These are phyloP conservation scores for Trachurus trachurus DNA, from an alignment of 2,797 vertebrate genomes.

Conservation along the genomic window DNA sequence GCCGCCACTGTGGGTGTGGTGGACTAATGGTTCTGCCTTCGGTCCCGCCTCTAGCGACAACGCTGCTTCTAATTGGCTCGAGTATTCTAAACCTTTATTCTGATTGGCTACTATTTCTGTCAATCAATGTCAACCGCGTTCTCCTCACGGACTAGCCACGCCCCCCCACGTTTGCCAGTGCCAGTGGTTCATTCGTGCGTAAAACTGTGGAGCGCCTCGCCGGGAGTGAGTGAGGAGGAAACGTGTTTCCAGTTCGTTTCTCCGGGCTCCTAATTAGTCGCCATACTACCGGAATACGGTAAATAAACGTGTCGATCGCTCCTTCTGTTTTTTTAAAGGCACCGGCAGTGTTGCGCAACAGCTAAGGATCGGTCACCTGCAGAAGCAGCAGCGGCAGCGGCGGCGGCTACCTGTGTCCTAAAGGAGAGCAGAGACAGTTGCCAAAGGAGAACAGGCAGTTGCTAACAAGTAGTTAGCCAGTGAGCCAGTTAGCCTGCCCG, in stretches of 20 bases:
- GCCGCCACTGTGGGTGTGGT: slow-evolving; percentile 61
- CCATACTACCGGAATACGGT: slow-evolving; percentile 8
- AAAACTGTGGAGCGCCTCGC: slow-evolving; percentile 39
- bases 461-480: slow-evolving; percentile 68
- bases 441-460: slow-evolving; percentile 42
- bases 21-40: slow-evolving; percentile 27
- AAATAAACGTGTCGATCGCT: neutral
- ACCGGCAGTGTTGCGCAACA: slow-evolving; percentile 22
- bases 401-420: slow-evolving; percentile 21
- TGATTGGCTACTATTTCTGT: slow-evolving; percentile 34
- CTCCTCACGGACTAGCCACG: slow-evolving; percentile 55
- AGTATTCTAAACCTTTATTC: accelerated
- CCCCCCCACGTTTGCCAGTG: slow-evolving; percentile 67
- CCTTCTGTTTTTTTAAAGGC: neutral
- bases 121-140: slow-evolving; percentile 57
- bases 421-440: slow-evolving; percentile 36
- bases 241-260: slow-evolving; percentile 20
- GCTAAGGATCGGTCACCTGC: slow-evolving; percentile 41
- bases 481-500: slow-evolving; percentile 62
- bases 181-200: slow-evolving; percentile 37
- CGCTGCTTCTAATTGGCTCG: slow-evolving; percentile 44
- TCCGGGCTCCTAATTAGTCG: neutral
- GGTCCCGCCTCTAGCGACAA: slow-evolving; percentile 18
- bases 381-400: slow-evolving; percentile 13
- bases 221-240: slow-evolving; percentile 23